phyloP scores from a whole-genome alignment of 1,140 invertebrate genomes.

The Caerostris darwini region DNA sequence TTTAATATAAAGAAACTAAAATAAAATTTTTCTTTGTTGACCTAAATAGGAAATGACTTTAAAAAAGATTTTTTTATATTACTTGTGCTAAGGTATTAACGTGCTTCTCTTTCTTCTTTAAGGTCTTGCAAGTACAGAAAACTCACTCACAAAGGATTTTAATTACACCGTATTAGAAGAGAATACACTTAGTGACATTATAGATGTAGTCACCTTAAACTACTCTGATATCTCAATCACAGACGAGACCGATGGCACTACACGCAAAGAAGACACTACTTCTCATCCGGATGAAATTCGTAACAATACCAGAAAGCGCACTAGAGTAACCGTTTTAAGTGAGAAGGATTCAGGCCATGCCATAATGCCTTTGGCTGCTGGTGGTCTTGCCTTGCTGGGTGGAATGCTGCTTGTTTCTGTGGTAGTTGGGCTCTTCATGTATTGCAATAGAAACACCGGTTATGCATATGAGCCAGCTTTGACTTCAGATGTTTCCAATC shows the following conservation, averaged over 20 bases:
- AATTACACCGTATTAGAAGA: neutral
- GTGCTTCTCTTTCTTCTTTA: neutral
- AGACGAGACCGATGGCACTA: neutral
- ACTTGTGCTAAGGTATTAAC: no score
- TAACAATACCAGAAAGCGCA: neutral
- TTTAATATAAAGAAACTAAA: no score
- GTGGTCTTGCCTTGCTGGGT: slow-evolving; percentile 25
- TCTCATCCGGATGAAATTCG: neutral
- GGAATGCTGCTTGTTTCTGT: neutral
- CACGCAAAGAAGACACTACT: neutral
- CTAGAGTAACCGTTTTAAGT: neutral
- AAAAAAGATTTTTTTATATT: no score
- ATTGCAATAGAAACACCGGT: slow-evolving; percentile 4
- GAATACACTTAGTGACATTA: no score
- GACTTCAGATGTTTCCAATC: neutral
- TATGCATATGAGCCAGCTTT: neutral
- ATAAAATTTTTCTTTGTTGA: no score
- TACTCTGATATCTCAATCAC: neutral
- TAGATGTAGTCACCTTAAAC: neutral
- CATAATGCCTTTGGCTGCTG: slow-evolving; percentile 2
- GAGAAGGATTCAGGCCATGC: neutral
- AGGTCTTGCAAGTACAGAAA: neutral
- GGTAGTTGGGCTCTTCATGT: slow-evolving; percentile 3
- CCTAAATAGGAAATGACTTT: no score
- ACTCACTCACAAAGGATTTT: neutral